Evolutionary conservation across 2,113 vertebrate species (phyloP), one percentile per base, ranked within the genome.

Genomic region (Poecile atricapillus): DNA sequence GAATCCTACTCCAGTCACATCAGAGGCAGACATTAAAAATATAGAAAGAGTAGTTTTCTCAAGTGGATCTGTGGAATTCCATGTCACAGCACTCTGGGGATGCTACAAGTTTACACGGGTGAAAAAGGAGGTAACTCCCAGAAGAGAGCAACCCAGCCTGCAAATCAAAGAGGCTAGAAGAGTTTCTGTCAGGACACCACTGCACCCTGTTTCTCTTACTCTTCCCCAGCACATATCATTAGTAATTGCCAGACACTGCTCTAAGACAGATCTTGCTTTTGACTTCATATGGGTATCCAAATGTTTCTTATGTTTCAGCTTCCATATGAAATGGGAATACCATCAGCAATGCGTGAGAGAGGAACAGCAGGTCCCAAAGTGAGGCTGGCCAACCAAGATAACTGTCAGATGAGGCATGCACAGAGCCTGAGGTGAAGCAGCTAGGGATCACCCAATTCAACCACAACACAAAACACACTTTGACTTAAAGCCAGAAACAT

Each of bases 271-370:
- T 39, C 16, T 41, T 53, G 16, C 14, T 63, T 77, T 89, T 82
- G 27, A 49, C 46, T 88, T 80, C 3, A 1, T 28, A 65, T 0
- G 1, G 39, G 4, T 50, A 71, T 55, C 71, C 21, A 71, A 23
- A 43, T 3, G 1, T 20, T 65, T 46, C 46, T 35, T 47, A 17
- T 9, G 23, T 50, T 78, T 86, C 76, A 78, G 52, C 52, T 59
- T 53, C 43, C 35, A 23, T 33, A 11, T 4, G 9, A 52, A 87
- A 85, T 4, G 21, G 39, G 28, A 79, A 19, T 23, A 58, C 20
- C 5, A 2, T 19, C 5, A 2, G 30, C 14, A 6, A n/a, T 21
- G 44, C 0, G 0, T 1, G 4, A 47, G 47, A 81, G 3, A 62
- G 19, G 71, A 62, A 35, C 8, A 55, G 46, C 0, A 0, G 8